A percentile compares a stretch with the other conserved stretches of the same genome.
phyloP scores from a whole-genome alignment of 2,888 invertebrate species.

The Nebria salina region DNA sequence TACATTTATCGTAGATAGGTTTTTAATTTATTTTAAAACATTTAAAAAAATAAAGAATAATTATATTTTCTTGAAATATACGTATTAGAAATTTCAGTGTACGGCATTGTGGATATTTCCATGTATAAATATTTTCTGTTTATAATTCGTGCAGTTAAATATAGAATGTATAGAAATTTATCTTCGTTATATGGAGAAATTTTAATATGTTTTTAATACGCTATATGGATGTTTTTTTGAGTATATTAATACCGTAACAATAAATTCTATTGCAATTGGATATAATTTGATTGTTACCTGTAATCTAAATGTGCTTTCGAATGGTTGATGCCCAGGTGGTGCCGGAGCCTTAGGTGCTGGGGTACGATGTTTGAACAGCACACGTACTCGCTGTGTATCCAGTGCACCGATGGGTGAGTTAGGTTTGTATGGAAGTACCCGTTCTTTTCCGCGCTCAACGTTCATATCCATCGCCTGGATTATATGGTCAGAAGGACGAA shows the following conservation, averaged over 20 bases:
- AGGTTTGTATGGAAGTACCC: slow-evolving; percentile 74
- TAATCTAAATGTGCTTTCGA: slow-evolving; percentile 70
- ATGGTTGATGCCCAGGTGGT: slow-evolving; percentile 65
- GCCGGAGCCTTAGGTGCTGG: slow-evolving; percentile 51
- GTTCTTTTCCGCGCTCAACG: slow-evolving; percentile 63
- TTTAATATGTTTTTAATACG: neutral
- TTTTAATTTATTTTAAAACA: too few relatives aligned
- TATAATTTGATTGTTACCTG: slow-evolving; percentile 52
- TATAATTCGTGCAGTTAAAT: too few relatives aligned
- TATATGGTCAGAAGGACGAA: slow-evolving; percentile 73
- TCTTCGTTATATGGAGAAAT: slow-evolving; percentile 53
- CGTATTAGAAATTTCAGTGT: too few relatives aligned
- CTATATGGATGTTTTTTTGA: slow-evolving; percentile 50
- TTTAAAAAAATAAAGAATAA: too few relatives aligned
- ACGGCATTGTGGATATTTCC: too few relatives aligned
- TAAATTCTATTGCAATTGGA: neutral
- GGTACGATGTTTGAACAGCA: slow-evolving; percentile 56
- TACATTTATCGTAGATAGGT: too few relatives aligned
- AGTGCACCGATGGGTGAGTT: slow-evolving; percentile 76
- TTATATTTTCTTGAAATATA: too few relatives aligned
- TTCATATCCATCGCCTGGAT: slow-evolving; percentile 70
- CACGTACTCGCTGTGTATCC: slow-evolving; percentile 63
- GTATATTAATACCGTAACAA: neutral
- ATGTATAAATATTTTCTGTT: too few relatives aligned
- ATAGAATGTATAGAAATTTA: too few relatives aligned